phyloP scores from a whole-genome alignment of 1,140 invertebrate species.

The Drosophila pseudoananassae region DNA sequence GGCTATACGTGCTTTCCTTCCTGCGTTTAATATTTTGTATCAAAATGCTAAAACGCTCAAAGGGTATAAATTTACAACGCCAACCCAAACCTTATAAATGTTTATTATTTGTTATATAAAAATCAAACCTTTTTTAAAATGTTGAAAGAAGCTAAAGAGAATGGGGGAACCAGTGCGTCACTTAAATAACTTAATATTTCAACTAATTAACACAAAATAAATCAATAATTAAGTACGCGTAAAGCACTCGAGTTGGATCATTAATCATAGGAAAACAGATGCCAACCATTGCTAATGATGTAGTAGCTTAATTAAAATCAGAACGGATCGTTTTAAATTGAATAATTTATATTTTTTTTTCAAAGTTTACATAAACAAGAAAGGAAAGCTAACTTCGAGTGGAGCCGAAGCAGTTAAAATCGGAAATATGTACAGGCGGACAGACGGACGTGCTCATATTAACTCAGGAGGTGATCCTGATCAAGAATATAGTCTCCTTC shows the following conservation, averaged over 20 bases:
- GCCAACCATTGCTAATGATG: constrained; percentile 33
- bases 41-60: no score
- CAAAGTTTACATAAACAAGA: no score
- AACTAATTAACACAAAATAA: constrained; percentile 59
- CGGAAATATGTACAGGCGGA: no score
- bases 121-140: constrained; percentile 15
- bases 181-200: constrained; percentile 57
- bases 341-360: no score
- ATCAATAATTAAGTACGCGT: constrained; percentile 52
- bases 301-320: constrained; percentile 23
- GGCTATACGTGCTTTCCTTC: no score
- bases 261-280: constrained; percentile 42
- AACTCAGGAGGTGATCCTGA: no score
- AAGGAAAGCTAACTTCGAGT: no score
- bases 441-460: no score
- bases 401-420: neutral
- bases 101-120: constrained; percentile 28
- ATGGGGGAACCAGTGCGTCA: constrained; percentile 23
- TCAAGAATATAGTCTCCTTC: no score
- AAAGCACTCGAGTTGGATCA: constrained; percentile 27
- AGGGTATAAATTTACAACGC: constrained; percentile 11
- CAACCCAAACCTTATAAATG: constrained; percentile 47
- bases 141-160: neutral
- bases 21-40: no score
- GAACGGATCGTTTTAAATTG: neutral